phyloP scores from a whole-genome alignment of 2,113 vertebrate species.

The Gobio gobio region DNA sequence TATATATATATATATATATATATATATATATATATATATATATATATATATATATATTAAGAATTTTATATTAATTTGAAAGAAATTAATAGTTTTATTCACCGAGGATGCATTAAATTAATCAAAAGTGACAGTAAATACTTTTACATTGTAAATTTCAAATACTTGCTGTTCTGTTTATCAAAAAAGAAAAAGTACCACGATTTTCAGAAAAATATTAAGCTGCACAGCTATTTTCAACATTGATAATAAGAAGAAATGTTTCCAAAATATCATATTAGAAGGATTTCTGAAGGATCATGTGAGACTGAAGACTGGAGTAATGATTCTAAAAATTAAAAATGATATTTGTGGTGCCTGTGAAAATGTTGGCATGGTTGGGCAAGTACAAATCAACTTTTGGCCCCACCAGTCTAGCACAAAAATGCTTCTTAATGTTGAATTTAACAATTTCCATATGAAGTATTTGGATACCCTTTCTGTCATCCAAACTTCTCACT shows the following conservation, averaged over 20 bases:
- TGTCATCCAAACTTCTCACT: slow-evolving; percentile 19
- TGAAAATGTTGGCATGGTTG: no score
- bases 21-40: no score
- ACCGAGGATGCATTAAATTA: no score
- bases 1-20: no score
- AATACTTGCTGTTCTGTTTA: no score
- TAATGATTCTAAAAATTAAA: not conserved
- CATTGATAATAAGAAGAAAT: not conserved
- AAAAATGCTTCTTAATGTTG: not conserved
- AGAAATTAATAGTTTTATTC: no score
- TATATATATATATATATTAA: no score
- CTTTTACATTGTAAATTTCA: no score
- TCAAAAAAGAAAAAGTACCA: not conserved
- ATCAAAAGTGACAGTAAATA: no score
- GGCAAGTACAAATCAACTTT: not conserved
- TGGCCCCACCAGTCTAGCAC: no score
- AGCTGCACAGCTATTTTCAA: not conserved
- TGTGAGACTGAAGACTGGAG: not conserved
- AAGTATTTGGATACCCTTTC: not conserved
- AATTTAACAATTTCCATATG: not conserved
- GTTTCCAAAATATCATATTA: not conserved
- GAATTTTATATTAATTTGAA: no score
- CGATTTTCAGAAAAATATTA: not conserved
- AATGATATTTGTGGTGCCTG: not conserved
- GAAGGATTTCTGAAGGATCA: not conserved